A percentile compares a stretch with the other conserved stretches of the same genome.
Evolutionary conservation across 2,113 vertebrate genomes (phyloP).

Genomic region (Callorhinus ursinus): DNA sequence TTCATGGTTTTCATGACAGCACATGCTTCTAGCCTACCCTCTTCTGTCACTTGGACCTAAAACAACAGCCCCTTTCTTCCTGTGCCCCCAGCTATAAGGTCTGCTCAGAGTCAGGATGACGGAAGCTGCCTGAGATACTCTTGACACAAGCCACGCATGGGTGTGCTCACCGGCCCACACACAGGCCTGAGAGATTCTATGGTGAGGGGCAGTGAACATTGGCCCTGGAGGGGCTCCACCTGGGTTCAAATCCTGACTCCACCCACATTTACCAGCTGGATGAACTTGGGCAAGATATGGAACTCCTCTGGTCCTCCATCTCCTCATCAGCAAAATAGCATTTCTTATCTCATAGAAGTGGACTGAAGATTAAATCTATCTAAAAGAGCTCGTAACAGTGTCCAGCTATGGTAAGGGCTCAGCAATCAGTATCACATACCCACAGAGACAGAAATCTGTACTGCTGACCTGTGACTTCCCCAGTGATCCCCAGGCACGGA

Average conservation of each 20-base stretch:
- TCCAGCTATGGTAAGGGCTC: no score
- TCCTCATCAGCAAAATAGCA: not conserved
- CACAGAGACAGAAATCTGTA: not conserved
- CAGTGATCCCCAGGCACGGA: not conserved
- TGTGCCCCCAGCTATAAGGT: not conserved
- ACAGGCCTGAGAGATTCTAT: not conserved
- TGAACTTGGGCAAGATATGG: not conserved
- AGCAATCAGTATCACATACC: rapidly evolving
- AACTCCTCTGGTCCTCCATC: not conserved
- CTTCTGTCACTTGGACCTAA: not conserved
- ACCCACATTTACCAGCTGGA: not conserved
- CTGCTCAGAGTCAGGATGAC: not conserved
- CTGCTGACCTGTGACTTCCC: not conserved
- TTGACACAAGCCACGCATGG: not conserved
- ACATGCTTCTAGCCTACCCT: not conserved
- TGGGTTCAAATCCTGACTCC: not conserved
- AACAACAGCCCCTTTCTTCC: not conserved
- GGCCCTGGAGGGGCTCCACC: not conserved
- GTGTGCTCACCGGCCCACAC: not conserved
- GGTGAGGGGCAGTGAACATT: not conserved
- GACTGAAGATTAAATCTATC: not conserved
- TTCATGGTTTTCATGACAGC: not conserved
- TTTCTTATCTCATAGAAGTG: not conserved
- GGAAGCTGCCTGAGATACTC: not conserved
- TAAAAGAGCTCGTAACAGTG: not conserved